Base-by-base conservation (phyloP, 2,113 vertebrate species). In the Chaetura pelagica region DNA sequence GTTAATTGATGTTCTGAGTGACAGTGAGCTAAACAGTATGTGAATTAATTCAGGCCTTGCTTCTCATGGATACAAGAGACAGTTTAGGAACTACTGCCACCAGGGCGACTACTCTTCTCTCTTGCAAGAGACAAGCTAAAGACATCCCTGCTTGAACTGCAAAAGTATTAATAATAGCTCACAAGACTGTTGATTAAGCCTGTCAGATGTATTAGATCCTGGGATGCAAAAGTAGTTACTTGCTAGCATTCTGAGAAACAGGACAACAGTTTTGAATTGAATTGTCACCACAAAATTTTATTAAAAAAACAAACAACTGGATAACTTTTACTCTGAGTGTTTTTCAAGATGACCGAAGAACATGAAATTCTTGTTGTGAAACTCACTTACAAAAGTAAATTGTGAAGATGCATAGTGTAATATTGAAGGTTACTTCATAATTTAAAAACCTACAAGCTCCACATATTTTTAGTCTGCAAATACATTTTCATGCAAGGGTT, bases 1-100 rank as follows among this genome's bases (percentile, higher is more conserved):
- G 84, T 63, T 95, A 94, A 95, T 91, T 87, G 84, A 94, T 87
- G 49, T 34, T 96, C 89, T 87, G 54, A 84, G 85, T 91, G 49
- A 75, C 58, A 85, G 52, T 62, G 64, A 84, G 35, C 66, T 73
- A 71, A 90, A 87, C 29, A 87, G 40, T 61, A 58, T 76, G 58
- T 34, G 63, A 72, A 83, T 40, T 11, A 35, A 68, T 87, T 85
- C 62, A 64, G 23, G 27, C 30, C 48, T 59, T 84, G 22, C 22
- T 76, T 68, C 67, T 85, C 61, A 59, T 20, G 32, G 27, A 72
- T 40, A n/a, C 10, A 81, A 87, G 82, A 21, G 7, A 30, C 12
- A 69, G 27, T 54, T 77, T 55, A 79, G 68, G 38, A 84, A 20
- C 57, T 76, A 7, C 29, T 84, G 95, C 48, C 16, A 81, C 38